A percentile compares a stretch with the other conserved stretches of the same genome.
phyloP scores from a whole-genome alignment of 2,888 invertebrate species.

The Brenthis hecate region DNA sequence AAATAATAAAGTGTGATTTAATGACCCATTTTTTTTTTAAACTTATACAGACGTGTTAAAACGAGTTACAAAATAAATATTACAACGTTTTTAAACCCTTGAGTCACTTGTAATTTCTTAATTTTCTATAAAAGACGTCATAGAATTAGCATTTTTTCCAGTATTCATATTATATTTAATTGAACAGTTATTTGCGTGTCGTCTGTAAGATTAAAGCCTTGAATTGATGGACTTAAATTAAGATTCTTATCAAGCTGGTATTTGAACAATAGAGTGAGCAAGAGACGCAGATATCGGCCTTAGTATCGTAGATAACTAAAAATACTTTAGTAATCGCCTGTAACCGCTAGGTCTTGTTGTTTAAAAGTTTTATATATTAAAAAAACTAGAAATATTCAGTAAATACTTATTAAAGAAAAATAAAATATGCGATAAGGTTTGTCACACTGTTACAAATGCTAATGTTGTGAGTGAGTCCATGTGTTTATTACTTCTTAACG shows the following conservation, averaged over 20 bases:
- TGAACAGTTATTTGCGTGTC: background rate
- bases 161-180: background rate
- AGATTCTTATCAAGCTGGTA: constrained; percentile 13
- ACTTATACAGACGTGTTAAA: background rate
- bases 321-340: background rate
- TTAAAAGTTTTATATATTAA: too few species aligned
- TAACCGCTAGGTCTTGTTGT: too few species aligned
- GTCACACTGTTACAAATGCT: too few species aligned
- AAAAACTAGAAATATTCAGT: too few species aligned
- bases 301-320: background rate
- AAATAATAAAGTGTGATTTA: too few species aligned
- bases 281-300: background rate
- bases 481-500: too few species aligned
- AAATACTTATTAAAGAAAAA: too few species aligned
- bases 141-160: background rate
- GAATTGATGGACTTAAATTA: constrained; percentile 18
- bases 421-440: too few species aligned
- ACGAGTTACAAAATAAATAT: constrained; percentile 7
- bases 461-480: too few species aligned
- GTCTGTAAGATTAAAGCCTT: constrained; percentile 8
- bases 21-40: too few species aligned
- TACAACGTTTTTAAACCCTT: background rate
- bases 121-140: background rate
- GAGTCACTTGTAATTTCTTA: background rate
- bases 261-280: constrained; percentile 7